Evolutionary conservation across 2,888 invertebrate genomes (phyloP).

Genomic region (Scaptomyza flava): DNA sequence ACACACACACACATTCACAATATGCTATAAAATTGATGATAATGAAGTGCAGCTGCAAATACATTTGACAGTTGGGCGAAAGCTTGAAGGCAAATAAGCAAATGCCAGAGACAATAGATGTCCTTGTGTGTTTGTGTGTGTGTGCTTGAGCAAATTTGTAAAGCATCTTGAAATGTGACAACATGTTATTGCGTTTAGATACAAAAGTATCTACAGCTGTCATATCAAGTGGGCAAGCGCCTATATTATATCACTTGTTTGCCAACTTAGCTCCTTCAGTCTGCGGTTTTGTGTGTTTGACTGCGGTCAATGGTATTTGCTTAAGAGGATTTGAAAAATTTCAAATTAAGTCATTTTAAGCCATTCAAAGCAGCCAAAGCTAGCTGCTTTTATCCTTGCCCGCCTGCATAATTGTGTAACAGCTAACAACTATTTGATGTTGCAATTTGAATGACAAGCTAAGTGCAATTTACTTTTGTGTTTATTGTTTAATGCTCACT

Average conservation of each 20-base stretch:
- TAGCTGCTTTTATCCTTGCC: background rate
- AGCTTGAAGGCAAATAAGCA: constrained; percentile 66
- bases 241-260: constrained; percentile 33
- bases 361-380: constrained; percentile 8
- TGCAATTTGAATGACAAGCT: constrained; percentile 50
- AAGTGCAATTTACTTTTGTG: constrained; percentile 16
- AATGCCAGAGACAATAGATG: constrained; percentile 60
- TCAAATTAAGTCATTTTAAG: constrained; percentile 63
- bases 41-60: constrained; percentile 71
- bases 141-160: constrained; percentile 57
- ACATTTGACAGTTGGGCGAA: constrained; percentile 61
- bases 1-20: constrained; percentile 4
- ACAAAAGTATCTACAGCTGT: constrained; percentile 66
- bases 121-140: constrained; percentile 42
- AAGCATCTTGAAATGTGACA: constrained; percentile 66
- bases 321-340: constrained; percentile 70
- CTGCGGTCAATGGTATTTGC: constrained; percentile 66
- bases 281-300: constrained; percentile 66
- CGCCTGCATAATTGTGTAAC: constrained; percentile 59
- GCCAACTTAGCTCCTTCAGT: constrained; percentile 19
- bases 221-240: constrained; percentile 57
- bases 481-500: constrained; percentile 54
- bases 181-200: constrained; percentile 46
- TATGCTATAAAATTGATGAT: constrained; percentile 54
- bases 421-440: constrained; percentile 8